Conservation (phyloP, 92 coral and sea anemone species). For the Umimayanthus chanpuru region DNA sequence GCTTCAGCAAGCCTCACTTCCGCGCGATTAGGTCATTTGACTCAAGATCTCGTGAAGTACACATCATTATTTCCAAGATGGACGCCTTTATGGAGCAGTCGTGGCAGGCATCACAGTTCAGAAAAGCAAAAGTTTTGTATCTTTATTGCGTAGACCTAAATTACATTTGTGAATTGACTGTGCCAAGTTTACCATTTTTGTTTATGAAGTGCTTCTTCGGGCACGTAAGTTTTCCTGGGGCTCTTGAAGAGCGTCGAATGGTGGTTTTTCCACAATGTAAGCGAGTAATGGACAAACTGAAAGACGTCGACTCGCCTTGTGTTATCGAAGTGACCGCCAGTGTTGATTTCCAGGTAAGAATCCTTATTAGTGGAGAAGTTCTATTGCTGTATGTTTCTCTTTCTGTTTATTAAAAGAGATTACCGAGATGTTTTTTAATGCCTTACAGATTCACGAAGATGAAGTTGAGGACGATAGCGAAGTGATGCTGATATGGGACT, state of each 20-base stretch:
- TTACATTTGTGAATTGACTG: constrained; percentile 25
- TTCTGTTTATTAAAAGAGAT: constrained; percentile 16
- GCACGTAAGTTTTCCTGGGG: constrained; percentile 19
- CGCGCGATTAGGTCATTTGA: constrained; percentile 19
- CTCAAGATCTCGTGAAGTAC: constrained; percentile 9
- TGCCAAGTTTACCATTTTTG: constrained; percentile 37
- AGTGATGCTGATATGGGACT: constrained; percentile 31
- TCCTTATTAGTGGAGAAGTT: background rate
- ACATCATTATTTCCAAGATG: constrained; percentile 28
- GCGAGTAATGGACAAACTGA: constrained; percentile 38
- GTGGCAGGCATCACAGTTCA: constrained; percentile 25
- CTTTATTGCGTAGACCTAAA: constrained; percentile 28
- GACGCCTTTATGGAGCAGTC: constrained; percentile 26
- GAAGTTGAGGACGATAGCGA: constrained; percentile 27
- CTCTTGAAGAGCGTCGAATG: constrained; percentile 30
- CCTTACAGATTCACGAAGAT: constrained; percentile 28
- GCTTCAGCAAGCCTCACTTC: background rate
- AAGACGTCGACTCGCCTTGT: background rate
- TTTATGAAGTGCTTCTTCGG: constrained; percentile 30
- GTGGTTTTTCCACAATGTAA: constrained; percentile 27
- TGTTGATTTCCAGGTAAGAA: constrained; percentile 40
- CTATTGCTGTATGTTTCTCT: background rate
- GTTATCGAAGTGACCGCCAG: constrained; percentile 37
- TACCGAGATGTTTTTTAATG: constrained; percentile 4
- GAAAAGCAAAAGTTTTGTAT: constrained; percentile 15